Conservation (phyloP, 2,797 vertebrate genomes). For the Poeciliopsis turneri region DNA sequence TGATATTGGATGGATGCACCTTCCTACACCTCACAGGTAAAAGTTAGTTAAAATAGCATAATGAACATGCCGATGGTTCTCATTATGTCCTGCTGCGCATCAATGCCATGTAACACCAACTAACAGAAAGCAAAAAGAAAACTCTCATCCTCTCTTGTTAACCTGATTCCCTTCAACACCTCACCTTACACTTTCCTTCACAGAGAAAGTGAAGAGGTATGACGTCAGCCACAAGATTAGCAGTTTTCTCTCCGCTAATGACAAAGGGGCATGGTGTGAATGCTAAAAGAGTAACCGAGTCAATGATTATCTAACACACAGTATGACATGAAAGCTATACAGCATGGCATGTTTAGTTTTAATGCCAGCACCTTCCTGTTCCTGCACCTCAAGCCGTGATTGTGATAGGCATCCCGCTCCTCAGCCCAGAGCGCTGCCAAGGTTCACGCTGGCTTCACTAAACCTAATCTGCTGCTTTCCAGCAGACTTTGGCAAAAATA, state of each 20-base stretch:
- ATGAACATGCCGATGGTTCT: constrained; percentile 70
- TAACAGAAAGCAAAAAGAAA: constrained; percentile 31
- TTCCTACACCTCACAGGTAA: constrained; percentile 29
- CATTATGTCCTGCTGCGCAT: constrained; percentile 66
- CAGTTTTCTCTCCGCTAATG: constrained; percentile 1
- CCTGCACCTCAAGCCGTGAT: constrained; percentile 15
- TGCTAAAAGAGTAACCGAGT: constrained; percentile 23
- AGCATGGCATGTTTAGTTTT: background rate
- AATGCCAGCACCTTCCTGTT: constrained; percentile 23
- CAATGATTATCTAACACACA: constrained; percentile 24
- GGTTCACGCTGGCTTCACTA: constrained; percentile 25
- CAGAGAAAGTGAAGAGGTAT: constrained; percentile 41
- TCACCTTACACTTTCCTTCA: constrained; percentile 22
- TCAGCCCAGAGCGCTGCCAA: constrained; percentile 22
- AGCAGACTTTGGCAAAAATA: constrained; percentile 11
- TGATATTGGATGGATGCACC: background rate
- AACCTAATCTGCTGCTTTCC: constrained; percentile 17
- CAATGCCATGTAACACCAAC: constrained; percentile 48
- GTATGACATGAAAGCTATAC: constrained; percentile 13
- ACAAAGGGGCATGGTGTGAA: constrained; percentile 16
- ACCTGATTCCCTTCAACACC: constrained; percentile 11
- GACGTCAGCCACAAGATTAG: constrained; percentile 29
- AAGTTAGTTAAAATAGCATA: constrained; percentile 63
- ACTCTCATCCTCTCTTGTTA: constrained; percentile 14
- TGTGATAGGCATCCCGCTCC: constrained; percentile 16